These are phyloP conservation scores for Terrapene triunguis DNA, from an alignment of 2,113 vertebrate genomes.

Conservation along the genomic window DNA sequence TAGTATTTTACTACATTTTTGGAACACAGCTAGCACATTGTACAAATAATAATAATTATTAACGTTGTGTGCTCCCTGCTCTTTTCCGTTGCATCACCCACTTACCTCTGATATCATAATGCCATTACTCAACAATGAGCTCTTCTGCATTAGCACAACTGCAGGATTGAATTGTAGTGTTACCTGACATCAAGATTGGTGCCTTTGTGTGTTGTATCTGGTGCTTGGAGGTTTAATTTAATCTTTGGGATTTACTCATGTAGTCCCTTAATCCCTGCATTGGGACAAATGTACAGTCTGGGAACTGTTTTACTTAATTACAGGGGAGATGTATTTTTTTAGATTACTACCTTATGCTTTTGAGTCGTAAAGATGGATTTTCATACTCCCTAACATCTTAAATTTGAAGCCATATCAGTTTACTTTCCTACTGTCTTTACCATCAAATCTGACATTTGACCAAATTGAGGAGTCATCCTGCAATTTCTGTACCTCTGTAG, in stretches of 20 bases:
- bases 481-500: neutral
- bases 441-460: neutral
- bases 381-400: neutral
- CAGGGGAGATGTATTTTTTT: neutral
- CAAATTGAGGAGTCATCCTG: neutral
- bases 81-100: neutral
- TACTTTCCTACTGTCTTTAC: neutral
- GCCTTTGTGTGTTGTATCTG: neutral
- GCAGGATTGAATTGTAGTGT: neutral
- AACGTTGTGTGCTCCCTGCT: neutral
- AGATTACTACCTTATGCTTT: neutral
- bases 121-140: neutral
- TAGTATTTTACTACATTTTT: neutral
- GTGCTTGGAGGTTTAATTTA: neutral
- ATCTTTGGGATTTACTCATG: neutral
- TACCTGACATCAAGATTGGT: neutral
- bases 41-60: neutral
- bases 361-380: neutral
- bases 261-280: neutral
- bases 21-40: neutral
- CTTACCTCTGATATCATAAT: accelerated
- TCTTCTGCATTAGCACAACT: neutral
- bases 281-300: neutral
- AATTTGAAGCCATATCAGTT: neutral
- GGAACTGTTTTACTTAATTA: neutral